Evolutionary conservation across 1,140 invertebrate genomes (phyloP), one percentile per base, ranked within the genome.

Genomic region (Anoplolepis gracilipes): DNA sequence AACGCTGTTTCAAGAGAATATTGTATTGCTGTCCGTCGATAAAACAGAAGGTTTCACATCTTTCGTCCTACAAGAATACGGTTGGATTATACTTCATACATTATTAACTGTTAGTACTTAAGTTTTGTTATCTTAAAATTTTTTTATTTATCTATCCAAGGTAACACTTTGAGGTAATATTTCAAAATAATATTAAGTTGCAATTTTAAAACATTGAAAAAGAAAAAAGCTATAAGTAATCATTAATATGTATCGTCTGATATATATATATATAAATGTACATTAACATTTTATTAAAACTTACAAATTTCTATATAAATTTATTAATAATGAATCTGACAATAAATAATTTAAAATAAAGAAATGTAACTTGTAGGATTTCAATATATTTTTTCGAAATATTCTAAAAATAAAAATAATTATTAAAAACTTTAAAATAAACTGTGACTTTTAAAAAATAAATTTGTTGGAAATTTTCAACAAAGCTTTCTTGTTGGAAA

Each of bases 321-420:
- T 79, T 16, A 81, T 1, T 10, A 16, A 19, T 46, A 39, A 28
- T 2, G 33, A 55, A 49, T 65, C 11, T 81, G 49, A 19, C 36
- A 81, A 70, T 42, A 72, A 10, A 70, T 1, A 19, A 46, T 30
- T 42, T 36, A 46, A 81, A 81, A 81, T 33, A 72, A 6, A 25
- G 53, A 70, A 59, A 13, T 13, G 33, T 8, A 57, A 30, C 1
- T 70, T 39, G 69, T 42, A 62, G 7, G 55, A 36, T 8, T 64
- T 46, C 16, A 13, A n/a, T n/a, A n/a, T n/a, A n/a, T 16, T 49
- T 49, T 49, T 8, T 49, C 5, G 42, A 13, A n/a, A n/a, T n/a
- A n/a, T n/a, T n/a, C n/a, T n/a, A n/a, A n/a, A n/a, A n/a, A n/a
- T 19, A 79, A 69, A 81, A 81, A 81, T 81, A 81, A 57, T 70